phyloP scores from a whole-genome alignment of 2,888 invertebrate genomes.

The Melanophora roralis region DNA sequence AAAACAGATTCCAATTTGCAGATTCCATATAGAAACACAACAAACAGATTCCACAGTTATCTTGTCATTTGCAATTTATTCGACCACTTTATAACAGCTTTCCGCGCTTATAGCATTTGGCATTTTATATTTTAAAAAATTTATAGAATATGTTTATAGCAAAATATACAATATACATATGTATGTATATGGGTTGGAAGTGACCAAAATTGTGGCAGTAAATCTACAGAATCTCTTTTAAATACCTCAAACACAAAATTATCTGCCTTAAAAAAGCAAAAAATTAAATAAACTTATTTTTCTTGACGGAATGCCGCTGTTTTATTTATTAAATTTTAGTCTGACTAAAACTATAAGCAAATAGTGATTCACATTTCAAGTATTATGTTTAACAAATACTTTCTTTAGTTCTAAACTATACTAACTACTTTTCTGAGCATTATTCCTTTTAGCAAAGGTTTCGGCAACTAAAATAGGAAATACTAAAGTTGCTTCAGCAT shows the following conservation, averaged over 20 bases:
- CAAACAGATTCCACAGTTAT: not conserved
- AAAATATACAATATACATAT: not conserved
- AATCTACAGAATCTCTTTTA: no score
- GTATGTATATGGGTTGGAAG: not conserved
- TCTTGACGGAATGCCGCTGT: no score
- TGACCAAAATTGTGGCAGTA: no score
- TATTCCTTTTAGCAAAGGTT: constrained; percentile 89
- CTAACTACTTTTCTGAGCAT: not conserved
- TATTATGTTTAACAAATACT: not conserved
- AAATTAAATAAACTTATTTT: no score
- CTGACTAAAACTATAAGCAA: no score
- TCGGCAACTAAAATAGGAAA: constrained; percentile 97
- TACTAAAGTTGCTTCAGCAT: constrained; percentile 94
- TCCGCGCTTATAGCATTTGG: not conserved
- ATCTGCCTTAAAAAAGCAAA: no score
- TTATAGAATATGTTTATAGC: no score
- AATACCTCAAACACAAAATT: no score
- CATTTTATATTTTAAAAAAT: no score
- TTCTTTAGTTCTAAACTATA: not conserved
- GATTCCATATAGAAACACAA: not conserved
- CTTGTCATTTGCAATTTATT: constrained; percentile 31
- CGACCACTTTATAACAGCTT: constrained; percentile 26
- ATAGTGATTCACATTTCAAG: no score
- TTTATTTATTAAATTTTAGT: no score
- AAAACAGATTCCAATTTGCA: constrained; percentile 23